phyloP scores from a whole-genome alignment of 92 coral and sea anemone genomes.

The Palythoa grandis region DNA sequence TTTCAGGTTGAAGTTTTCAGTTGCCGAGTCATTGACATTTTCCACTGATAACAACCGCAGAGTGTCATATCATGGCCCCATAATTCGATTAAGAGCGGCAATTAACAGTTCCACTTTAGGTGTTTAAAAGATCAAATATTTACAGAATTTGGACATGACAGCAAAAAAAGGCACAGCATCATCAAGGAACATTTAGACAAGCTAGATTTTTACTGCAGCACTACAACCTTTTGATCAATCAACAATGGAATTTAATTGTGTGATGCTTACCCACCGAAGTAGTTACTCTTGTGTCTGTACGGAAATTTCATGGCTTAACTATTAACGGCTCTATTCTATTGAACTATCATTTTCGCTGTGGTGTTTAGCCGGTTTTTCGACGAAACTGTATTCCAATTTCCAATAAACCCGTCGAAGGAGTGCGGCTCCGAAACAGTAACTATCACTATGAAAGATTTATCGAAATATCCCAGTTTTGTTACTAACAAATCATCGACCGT shows the following conservation, averaged over 20 bases:
- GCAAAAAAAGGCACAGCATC: background rate
- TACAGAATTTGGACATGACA: slow-evolving; percentile 45
- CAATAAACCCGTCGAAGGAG: background rate
- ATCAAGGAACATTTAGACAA: background rate
- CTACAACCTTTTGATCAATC: background rate
- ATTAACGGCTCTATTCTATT: background rate
- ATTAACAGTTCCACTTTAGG: slow-evolving; percentile 43
- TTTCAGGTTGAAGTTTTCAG: slow-evolving; percentile 3
- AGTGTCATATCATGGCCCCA: slow-evolving; percentile 32
- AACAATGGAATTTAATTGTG: background rate
- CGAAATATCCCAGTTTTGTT: background rate
- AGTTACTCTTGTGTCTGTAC: background rate
- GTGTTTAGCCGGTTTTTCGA: background rate
- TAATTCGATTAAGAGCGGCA: slow-evolving; percentile 47
- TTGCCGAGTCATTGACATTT: slow-evolving; percentile 32
- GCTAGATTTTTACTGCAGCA: slow-evolving; percentile 1
- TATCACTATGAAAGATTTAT: background rate
- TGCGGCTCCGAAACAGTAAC: background rate
- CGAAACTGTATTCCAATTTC: background rate
- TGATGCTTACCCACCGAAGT: background rate
- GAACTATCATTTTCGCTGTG: background rate
- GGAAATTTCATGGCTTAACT: background rate
- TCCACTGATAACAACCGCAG: slow-evolving; percentile 42
- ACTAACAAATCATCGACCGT: background rate
- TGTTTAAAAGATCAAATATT: slow-evolving; percentile 44